Percentiles rank a stretch among this genome's conserved stretches.
phyloP scores from a whole-genome alignment of 1,140 invertebrate species.

The Pteromalus puparum region DNA sequence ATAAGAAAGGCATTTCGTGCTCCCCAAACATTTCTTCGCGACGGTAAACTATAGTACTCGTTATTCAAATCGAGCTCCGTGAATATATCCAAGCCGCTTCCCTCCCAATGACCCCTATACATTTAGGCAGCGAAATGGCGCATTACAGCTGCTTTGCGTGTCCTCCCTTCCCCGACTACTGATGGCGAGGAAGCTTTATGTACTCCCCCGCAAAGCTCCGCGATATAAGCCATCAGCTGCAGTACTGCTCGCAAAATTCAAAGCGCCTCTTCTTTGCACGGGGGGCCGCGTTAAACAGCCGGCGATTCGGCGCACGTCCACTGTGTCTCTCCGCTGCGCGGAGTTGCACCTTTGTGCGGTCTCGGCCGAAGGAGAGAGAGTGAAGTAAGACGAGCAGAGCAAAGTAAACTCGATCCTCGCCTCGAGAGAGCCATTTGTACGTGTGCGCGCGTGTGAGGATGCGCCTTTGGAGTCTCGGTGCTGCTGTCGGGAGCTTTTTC shows the following conservation, averaged over 20 bases:
- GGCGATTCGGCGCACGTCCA: constrained; percentile 26
- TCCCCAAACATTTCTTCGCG: background rate
- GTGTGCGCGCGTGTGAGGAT: background rate
- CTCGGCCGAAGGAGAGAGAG: background rate
- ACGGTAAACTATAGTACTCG: background rate
- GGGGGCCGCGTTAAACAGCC: constrained; percentile 23
- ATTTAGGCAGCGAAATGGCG: background rate
- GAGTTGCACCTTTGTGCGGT: constrained; percentile 19
- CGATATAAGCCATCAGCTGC: too few species aligned
- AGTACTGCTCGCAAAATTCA: constrained; percentile 8
- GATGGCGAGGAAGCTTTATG: too few species aligned
- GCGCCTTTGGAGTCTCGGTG: background rate
- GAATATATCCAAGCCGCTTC: background rate
- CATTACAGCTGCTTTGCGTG: background rate
- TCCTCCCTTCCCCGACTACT: background rate
- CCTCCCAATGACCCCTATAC: background rate
- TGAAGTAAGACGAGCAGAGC: background rate
- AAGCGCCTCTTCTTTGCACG: constrained; percentile 29
- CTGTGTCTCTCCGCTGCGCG: background rate
- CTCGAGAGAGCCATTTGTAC: background rate
- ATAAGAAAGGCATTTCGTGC: background rate
- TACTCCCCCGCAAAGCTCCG: too few species aligned
- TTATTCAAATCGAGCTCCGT: background rate
- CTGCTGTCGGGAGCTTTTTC: background rate
- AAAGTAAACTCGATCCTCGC: constrained; percentile 40